Conservation (phyloP, 2,888 invertebrate species). For the Unio pictorum region DNA sequence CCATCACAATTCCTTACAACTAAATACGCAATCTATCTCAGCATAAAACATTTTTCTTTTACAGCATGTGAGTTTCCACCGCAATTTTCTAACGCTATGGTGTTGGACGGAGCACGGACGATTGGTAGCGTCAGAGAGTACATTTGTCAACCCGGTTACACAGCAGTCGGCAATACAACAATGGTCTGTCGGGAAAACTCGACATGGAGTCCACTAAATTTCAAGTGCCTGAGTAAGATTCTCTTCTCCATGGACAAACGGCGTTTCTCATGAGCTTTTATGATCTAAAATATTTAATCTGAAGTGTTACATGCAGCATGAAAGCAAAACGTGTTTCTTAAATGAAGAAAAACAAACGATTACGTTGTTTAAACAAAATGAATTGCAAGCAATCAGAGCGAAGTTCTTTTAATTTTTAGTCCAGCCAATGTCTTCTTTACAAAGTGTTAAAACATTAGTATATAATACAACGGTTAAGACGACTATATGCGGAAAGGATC, state of each 20-base stretch:
- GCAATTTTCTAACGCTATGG: constrained; percentile 1
- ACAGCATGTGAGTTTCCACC: constrained; percentile 25
- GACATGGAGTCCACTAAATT: constrained; percentile 23
- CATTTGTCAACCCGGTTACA: constrained; percentile 21
- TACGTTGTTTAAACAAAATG: no score
- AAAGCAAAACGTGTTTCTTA: no score
- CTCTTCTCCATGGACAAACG: neutral
- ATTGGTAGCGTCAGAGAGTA: constrained; percentile 17
- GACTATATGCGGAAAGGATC: no score
- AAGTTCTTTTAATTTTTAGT: no score
- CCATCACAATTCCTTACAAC: no score
- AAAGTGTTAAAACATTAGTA: no score
- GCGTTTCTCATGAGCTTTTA: neutral
- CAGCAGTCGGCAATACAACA: constrained; percentile 18
- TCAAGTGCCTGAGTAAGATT: constrained; percentile 25
- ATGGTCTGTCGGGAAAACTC: constrained; percentile 25
- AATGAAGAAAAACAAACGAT: no score
- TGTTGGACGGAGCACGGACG: constrained; percentile 15
- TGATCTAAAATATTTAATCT: no score
- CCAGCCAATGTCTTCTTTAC: no score
- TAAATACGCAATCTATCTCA: neutral
- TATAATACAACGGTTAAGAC: no score
- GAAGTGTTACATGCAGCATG: no score
- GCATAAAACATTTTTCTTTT: constrained; percentile 6
- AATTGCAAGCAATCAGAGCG: no score